A percentile compares a stretch with the other conserved stretches of the same genome.
Conservation (phyloP, 2,888 invertebrate genomes). For the Caenorhabditis sulstoni region DNA sequence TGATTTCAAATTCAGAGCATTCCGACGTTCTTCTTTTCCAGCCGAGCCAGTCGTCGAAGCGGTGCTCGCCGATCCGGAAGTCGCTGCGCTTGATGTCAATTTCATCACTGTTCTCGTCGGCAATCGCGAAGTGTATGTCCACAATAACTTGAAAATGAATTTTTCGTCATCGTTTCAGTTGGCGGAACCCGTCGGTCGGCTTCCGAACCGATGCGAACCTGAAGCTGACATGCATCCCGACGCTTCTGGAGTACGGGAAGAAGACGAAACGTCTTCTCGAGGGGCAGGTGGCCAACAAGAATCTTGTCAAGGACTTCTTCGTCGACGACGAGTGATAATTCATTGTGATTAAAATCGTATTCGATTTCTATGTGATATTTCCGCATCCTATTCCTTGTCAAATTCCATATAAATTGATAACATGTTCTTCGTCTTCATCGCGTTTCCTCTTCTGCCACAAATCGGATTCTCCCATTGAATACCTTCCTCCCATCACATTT, state of each 20-base stretch:
- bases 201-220: constrained; percentile 66
- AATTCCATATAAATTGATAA: constrained; percentile 4
- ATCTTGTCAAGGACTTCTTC: constrained; percentile 63
- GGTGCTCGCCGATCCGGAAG: constrained; percentile 35
- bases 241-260: constrained; percentile 62
- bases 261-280: constrained; percentile 65
- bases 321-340: constrained; percentile 47
- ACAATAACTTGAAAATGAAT: no score
- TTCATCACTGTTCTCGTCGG: constrained; percentile 69
- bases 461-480: constrained; percentile 20
- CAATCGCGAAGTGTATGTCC: constrained; percentile 52
- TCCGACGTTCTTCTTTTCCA: constrained; percentile 15
- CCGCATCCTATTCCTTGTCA: constrained; percentile 23
- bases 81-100: constrained; percentile 46
- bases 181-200: constrained; percentile 65
- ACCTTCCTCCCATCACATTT: not conserved
- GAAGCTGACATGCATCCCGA: constrained; percentile 70
- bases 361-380: constrained; percentile 7
- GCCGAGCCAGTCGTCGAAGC: constrained; percentile 70
- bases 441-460: not conserved
- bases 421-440: not conserved
- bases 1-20: not conserved
- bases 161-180: constrained; percentile 52
- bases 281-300: constrained; percentile 57
- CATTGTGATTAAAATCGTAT: not conserved